Evolutionary conservation across 2,888 invertebrate species (phyloP).

Genomic region (Leptinotarsa tumamoca): DNA sequence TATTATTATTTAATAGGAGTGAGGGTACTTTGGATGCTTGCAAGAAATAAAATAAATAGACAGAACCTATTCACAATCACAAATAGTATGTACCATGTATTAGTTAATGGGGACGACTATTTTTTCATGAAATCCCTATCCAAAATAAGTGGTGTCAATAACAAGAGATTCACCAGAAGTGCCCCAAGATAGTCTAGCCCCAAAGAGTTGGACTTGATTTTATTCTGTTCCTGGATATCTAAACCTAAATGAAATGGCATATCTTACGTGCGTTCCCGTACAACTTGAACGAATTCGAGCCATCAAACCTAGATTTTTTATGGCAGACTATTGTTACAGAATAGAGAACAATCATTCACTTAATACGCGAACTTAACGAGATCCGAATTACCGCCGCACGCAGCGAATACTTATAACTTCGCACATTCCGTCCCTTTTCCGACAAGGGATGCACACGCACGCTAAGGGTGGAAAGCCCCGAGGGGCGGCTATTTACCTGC

Average conservation of each 20-base stretch:
- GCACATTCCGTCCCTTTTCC: constrained; percentile 8
- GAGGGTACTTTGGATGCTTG: too few relatives aligned
- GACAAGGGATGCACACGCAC: constrained; percentile 19
- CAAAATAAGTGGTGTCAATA: too few relatives aligned
- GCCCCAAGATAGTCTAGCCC: too few relatives aligned
- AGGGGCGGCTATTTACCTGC: constrained; percentile 59
- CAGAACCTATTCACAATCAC: too few relatives aligned
- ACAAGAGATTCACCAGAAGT: too few relatives aligned
- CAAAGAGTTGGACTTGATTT: too few relatives aligned
- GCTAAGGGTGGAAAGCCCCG: background rate
- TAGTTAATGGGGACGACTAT: too few relatives aligned
- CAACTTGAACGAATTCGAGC: constrained; percentile 37
- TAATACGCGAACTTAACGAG: constrained; percentile 58
- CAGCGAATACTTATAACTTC: constrained; percentile 10
- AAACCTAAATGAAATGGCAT: constrained; percentile 12
- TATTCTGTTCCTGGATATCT: too few relatives aligned
- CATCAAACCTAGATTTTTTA: constrained; percentile 42
- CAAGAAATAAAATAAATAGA: too few relatives aligned
- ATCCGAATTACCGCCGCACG: constrained; percentile 41
- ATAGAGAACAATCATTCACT: constrained; percentile 61
- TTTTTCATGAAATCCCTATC: too few relatives aligned
- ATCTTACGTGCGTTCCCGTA: constrained; percentile 23
- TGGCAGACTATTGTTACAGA: constrained; percentile 47
- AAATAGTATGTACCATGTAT: too few relatives aligned
- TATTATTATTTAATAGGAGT: too few relatives aligned